These are phyloP conservation scores for Polypedilum pembai DNA, from an alignment of 1,140 invertebrate genomes.

Conservation along the genomic window DNA sequence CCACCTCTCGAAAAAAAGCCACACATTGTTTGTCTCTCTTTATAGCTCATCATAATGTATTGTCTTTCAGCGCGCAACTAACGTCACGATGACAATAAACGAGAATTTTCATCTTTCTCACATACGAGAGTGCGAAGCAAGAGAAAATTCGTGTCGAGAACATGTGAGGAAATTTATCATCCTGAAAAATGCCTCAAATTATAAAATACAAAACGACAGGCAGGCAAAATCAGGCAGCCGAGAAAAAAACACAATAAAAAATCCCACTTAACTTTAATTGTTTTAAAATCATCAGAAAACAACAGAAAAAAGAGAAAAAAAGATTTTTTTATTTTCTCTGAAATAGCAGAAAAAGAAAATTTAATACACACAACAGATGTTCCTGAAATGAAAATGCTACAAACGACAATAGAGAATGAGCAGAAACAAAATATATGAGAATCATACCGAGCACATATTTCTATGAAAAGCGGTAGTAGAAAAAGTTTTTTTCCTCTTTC, in stretches of 20 bases:
- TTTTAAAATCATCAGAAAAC: background rate
- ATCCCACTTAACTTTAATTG: slow-evolving; percentile 13
- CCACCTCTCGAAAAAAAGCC: background rate
- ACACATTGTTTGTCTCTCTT: background rate
- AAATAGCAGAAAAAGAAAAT: background rate
- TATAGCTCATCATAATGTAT: background rate
- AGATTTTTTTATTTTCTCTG: background rate
- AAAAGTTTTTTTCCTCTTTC: background rate
- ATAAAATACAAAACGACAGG: background rate
- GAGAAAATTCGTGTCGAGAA: background rate
- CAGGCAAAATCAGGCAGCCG: background rate
- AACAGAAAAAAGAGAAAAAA: background rate
- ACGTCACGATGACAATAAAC: slow-evolving; percentile 10
- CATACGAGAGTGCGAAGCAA: background rate
- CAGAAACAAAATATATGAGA: background rate
- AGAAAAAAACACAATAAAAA: background rate
- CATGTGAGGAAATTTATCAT: slow-evolving; percentile 18
- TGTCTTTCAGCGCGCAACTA: background rate
- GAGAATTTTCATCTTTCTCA: background rate
- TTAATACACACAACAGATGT: slow-evolving; percentile 18
- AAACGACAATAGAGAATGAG: too few relatives aligned
- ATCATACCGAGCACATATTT: background rate
- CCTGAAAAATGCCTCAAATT: slow-evolving; percentile 17
- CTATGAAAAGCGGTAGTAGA: background rate
- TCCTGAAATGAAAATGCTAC: slow-evolving; percentile 6